These are phyloP conservation scores for Cyclina sinensis DNA, from an alignment of 1,140 invertebrate species.

Conservation along the genomic window DNA sequence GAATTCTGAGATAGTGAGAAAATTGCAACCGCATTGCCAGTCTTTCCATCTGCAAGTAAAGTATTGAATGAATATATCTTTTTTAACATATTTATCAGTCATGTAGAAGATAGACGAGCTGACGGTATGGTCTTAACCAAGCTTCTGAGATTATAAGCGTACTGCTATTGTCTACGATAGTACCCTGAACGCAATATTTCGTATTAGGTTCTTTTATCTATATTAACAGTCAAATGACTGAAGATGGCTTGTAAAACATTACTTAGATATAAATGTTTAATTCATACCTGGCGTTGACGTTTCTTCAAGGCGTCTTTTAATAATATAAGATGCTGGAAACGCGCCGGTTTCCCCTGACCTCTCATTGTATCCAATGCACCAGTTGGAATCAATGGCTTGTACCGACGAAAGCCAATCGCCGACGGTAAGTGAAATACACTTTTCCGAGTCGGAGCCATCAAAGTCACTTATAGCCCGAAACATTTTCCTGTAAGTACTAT, in stretches of 20 bases:
- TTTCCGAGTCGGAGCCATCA: constrained; percentile 3
- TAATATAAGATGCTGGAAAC: constrained; percentile 19
- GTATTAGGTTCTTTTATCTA: not conserved
- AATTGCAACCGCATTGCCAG: not conserved
- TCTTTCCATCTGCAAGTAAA: not conserved
- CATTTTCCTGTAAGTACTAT: too few relatives aligned
- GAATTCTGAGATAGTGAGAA: not conserved
- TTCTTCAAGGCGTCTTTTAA: not conserved
- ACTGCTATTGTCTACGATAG: not conserved
- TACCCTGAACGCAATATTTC: not conserved
- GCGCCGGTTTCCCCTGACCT: constrained; percentile 9
- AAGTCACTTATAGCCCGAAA: too few relatives aligned
- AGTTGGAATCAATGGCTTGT: too few relatives aligned
- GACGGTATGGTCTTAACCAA: too few relatives aligned
- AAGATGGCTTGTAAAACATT: too few relatives aligned
- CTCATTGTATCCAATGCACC: constrained; percentile 30
- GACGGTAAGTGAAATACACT: not conserved
- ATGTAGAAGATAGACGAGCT: too few relatives aligned
- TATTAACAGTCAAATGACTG: too few relatives aligned
- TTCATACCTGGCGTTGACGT: not conserved
- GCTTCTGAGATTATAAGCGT: not conserved
- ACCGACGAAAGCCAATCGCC: constrained; percentile 28
- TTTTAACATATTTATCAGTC: too few relatives aligned
- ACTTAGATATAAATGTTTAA: too few relatives aligned
- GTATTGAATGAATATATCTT: not conserved